phyloP scores from a whole-genome alignment of 64 coral and sea anemone species.

The Acropora yongei region DNA sequence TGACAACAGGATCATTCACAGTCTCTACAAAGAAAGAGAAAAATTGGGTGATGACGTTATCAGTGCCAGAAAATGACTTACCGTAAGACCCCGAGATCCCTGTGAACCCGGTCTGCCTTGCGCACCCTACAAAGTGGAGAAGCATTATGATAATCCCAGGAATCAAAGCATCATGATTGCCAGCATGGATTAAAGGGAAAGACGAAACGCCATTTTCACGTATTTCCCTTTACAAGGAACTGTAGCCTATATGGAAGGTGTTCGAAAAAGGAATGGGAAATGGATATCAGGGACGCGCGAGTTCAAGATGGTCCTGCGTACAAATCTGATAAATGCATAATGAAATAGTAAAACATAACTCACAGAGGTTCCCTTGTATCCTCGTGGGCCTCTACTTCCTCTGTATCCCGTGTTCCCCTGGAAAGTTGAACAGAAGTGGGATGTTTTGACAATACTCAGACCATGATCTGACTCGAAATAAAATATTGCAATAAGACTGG shows the following conservation, averaged over 20 bases:
- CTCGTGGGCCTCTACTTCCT: constrained; percentile 20
- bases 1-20: not conserved
- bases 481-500: too few species aligned
- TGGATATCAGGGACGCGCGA: too few species aligned
- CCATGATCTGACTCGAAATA: not conserved
- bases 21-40: not conserved
- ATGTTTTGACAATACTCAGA: not conserved
- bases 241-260: too few species aligned
- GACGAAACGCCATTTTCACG: too few species aligned
- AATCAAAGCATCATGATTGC: too few species aligned
- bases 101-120: not conserved
- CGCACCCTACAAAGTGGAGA: not conserved
- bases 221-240: too few species aligned
- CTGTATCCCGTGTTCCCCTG: constrained; percentile 32
- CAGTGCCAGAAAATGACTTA: not conserved
- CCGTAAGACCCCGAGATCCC: constrained; percentile 9
- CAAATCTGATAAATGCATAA: not conserved
- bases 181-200: not conserved
- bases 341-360: not conserved
- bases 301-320: not conserved
- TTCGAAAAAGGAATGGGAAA: too few species aligned
- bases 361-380: constrained; percentile 38
- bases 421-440: not conserved
- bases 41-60: too few species aligned
- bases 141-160: too few species aligned